phyloP scores from a whole-genome alignment of 92 coral and sea anemone species.

The Isaurus tuberculatus region DNA sequence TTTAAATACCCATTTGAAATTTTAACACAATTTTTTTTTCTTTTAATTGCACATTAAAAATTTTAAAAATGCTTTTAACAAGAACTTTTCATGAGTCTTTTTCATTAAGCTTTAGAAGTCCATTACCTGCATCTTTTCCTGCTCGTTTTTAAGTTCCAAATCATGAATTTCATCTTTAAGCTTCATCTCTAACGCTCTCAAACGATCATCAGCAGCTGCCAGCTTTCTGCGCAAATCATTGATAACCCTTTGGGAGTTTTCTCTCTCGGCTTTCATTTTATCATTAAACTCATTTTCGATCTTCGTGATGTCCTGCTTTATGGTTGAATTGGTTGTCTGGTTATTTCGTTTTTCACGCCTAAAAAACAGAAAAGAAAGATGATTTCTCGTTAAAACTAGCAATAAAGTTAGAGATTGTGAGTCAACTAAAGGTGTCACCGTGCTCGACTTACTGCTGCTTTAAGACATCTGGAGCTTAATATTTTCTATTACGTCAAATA shows the following conservation, averaged over 20 bases:
- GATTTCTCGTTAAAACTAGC: too few relatives aligned
- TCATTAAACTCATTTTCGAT: constrained; percentile 61
- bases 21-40: too few relatives aligned
- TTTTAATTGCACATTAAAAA: too few relatives aligned
- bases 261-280: constrained; percentile 62
- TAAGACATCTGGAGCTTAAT: too few relatives aligned
- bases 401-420: too few relatives aligned
- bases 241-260: constrained; percentile 50
- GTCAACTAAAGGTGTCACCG: too few relatives aligned
- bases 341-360: constrained; percentile 55
- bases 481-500: too few relatives aligned
- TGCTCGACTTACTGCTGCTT: too few relatives aligned
- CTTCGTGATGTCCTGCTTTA: constrained; percentile 56
- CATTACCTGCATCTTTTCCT: constrained; percentile 61
- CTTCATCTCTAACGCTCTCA: constrained; percentile 64
- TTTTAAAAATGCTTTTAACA: too few relatives aligned
- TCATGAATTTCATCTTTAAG: constrained; percentile 56
- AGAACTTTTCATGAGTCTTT: too few relatives aligned
- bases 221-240: constrained; percentile 64
- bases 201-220: constrained; percentile 50
- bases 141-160: constrained; percentile 53
- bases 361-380: neutral
- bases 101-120: neutral
- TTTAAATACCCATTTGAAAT: too few relatives aligned
- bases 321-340: constrained; percentile 41